Evolutionary conservation across 2,797 vertebrate genomes (phyloP).

Genomic region (Tangara arthus): DNA sequence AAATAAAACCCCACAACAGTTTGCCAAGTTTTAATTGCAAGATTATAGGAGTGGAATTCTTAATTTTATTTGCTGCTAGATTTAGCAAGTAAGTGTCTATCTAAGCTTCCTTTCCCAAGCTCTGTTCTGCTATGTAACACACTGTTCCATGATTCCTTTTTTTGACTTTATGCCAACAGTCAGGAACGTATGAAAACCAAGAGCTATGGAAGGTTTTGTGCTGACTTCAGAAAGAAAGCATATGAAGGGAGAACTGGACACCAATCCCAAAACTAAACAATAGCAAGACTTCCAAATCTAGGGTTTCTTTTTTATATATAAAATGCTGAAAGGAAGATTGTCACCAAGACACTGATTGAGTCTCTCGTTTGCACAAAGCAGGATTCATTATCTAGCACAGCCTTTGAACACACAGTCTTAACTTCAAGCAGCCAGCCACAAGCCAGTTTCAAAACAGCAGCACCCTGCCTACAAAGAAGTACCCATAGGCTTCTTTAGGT

Average conservation of each 20-base stretch:
- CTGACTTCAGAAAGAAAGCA: background rate
- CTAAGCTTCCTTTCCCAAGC: constrained; percentile 16
- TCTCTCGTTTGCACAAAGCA: background rate
- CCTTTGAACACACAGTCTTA: background rate
- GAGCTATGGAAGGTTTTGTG: background rate
- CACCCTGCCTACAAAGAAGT: background rate
- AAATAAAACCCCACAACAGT: background rate
- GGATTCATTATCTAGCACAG: fast-evolving
- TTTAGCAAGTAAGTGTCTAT: background rate
- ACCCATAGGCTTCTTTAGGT: fast-evolving
- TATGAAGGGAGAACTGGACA: background rate
- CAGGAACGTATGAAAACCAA: background rate
- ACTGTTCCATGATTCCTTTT: background rate
- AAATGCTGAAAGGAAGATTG: background rate
- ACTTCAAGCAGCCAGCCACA: background rate
- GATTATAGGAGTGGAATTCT: background rate
- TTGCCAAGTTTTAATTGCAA: background rate
- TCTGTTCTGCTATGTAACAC: background rate
- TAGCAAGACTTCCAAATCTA: fast-evolving
- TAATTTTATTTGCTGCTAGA: background rate
- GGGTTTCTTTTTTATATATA: background rate
- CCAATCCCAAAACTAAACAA: background rate
- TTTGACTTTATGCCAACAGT: background rate
- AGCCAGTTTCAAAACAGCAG: background rate
- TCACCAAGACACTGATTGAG: background rate